Evolutionary conservation across 1,140 invertebrate species (phyloP), one percentile per base, ranked within the genome.

Genomic region (Araneus ventricosus): DNA sequence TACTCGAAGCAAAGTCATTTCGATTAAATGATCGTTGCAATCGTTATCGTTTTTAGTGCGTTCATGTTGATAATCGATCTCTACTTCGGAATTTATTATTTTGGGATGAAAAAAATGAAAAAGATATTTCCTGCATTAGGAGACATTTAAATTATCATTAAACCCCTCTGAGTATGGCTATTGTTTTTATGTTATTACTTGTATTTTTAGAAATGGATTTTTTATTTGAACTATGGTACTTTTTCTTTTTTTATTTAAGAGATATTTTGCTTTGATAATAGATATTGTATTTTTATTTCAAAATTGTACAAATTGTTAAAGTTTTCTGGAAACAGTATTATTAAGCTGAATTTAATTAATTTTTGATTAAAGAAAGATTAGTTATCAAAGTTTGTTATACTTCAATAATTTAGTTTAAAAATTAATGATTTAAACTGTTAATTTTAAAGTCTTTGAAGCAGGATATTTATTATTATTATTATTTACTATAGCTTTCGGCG

Each of bases 11-110:
- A 5, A 30, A 34, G 70, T 75, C 70, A 75, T 75, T 75, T 75
- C 70, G 17, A 34, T 75, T 75, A 75, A 75, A 75, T 75, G 70
- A 5, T 37, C 27, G 70, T 75, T 30, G 70, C 3, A 75, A 75
- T 37, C 70, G 70, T 75, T 75, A 75, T 75, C 70, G 30, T 37
- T 75, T 75, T 75, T 75, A 22, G 70, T 75, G 17, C 8, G 70
- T 37, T 27, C 4, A 30, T 75, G 70, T 34, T 75, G 8, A 37
- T 75, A 37, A 75, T 75, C 70, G 70, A 75, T 75, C 30, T 22
- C 14, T 37, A 20, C 70, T 75, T 22, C 37, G 14, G 70, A 75
- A 34, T 34, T 17, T 14, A 34, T 34, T 34, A 7, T 37, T 75
- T 34, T 14, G 6, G 17, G 0, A 37, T 34, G 17, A 75, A 70